Evolutionary conservation across 2,797 vertebrate genomes (phyloP), one percentile per base, ranked within the genome.

Genomic region (Xenentodon cancila): DNA sequence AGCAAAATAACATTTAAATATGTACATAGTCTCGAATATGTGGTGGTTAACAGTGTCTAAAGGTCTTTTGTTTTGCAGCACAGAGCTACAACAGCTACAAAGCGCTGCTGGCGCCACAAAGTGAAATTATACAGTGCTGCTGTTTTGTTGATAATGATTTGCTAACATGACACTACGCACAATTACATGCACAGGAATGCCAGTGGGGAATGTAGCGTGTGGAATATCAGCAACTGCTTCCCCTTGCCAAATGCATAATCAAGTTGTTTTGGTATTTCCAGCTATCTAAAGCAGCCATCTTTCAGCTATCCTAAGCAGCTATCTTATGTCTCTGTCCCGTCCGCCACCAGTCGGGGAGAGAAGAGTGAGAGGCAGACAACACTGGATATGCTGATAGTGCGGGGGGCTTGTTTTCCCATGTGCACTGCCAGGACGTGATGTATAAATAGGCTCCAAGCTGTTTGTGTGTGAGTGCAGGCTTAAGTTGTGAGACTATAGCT

Each of bases 271-370:
- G 85, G 81, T 81, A 80, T 80, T 83, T 84, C 53, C 81, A 75
- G 74, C 77, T 85, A 91, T 92, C 88, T 88, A 73, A 82, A 79
- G 84, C 84, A 87, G 86, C 82, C 89, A 90, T 90, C 88, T 82
- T 85, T 85, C 72, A 87, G 78, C 80, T 75, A 89, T 90, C 87
- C 81, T 49, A 77, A 73, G 85, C 85, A 86, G 87, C 86, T 86
- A 88, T 89, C 84, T 89, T 48, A 60, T 88, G 85, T 88, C 81
- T 82, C 82, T 79, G 77, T 82, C 81, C 81, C 61, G 74, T 72
- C 81, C 62, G 34, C 83, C 88, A 88, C 84, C 85, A 82, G 82
- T 75, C 79, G 5, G 70, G 77, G 76, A 74, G 73, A 71, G 79
- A 77, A 69, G 75, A 81, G 71, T 65, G 65, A 86, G 75, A 71